Conservation (phyloP, 2,797 vertebrate species). For the Microchirus variegatus region DNA sequence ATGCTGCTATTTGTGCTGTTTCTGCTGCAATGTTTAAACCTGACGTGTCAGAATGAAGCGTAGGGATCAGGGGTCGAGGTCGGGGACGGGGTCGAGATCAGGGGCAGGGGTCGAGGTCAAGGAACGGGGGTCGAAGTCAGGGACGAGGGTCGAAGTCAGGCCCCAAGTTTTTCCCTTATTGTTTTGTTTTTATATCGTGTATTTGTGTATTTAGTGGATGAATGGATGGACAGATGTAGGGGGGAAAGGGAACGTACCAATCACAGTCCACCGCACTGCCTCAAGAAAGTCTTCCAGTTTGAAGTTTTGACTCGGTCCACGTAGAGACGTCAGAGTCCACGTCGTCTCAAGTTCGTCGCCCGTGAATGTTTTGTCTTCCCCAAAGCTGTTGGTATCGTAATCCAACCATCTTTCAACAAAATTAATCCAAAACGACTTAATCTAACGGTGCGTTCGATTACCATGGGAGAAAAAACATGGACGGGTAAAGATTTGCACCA, state of each 20-base stretch:
- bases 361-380: slow-evolving; percentile 2
- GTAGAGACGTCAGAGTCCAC: neutral
- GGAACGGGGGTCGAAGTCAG: too few relatives aligned
- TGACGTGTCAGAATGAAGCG: neutral
- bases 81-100: too few relatives aligned
- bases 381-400: neutral
- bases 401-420: too few relatives aligned
- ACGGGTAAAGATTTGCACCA: too few relatives aligned
- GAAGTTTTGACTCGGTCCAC: slow-evolving; percentile 4
- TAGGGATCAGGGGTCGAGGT: neutral
- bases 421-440: too few relatives aligned
- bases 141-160: too few relatives aligned
- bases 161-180: neutral
- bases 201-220: neutral
- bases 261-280: slow-evolving; percentile 58
- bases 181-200: neutral
- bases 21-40: slow-evolving; percentile 1
- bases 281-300: slow-evolving; percentile 69
- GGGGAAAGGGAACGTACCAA: slow-evolving; percentile 36
- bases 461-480: too few relatives aligned
- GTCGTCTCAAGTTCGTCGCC: neutral
- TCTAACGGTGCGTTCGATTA: too few relatives aligned
- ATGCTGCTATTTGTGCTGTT: slow-evolving; percentile 8
- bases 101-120: too few relatives aligned
- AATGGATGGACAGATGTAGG: neutral